Conservation (phyloP, 2,113 vertebrate genomes). For the Sander lucioperca region DNA sequence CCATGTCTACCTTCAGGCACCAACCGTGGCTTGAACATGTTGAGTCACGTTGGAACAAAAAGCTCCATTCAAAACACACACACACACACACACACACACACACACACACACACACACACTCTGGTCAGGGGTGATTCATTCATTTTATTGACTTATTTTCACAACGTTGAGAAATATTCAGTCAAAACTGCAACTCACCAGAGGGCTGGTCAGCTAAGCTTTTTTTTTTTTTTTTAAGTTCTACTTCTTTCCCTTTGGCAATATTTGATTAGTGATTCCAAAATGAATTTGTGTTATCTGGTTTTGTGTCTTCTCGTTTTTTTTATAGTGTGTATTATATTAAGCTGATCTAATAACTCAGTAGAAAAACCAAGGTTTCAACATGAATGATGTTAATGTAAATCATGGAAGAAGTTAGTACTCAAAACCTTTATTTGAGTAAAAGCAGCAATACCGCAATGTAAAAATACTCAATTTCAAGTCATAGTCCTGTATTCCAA, state of each 20-base stretch:
- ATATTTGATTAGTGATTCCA: conserved; percentile 8
- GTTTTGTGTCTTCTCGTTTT: not conserved
- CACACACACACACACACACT: conserved; percentile 40
- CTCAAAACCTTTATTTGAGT: not conserved
- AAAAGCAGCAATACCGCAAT: not conserved
- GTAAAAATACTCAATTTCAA: too few species aligned
- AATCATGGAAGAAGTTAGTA: not conserved
- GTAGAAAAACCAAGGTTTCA: not conserved
- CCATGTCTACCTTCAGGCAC: conserved; percentile 74
- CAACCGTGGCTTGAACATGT: conserved; percentile 70
- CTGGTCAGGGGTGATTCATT: conserved; percentile 33
- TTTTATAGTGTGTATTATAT: conserved; percentile 7
- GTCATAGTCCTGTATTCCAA: not conserved
- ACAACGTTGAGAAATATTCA: conserved; percentile 25
- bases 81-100: conserved; percentile 29
- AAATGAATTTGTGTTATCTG: conserved; percentile 5
- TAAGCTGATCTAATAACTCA: conserved; percentile 3
- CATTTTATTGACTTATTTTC: conserved; percentile 33
- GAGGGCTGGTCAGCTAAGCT: not conserved
- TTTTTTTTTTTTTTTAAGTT: too few species aligned
- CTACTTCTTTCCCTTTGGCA: not conserved
- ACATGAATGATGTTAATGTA: not conserved
- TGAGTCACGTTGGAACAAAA: conserved; percentile 86
- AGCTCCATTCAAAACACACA: conserved; percentile 78
- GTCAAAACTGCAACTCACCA: not conserved